Conservation (phyloP, 2,113 vertebrate species). For the Tychaedon coryphoeus region DNA sequence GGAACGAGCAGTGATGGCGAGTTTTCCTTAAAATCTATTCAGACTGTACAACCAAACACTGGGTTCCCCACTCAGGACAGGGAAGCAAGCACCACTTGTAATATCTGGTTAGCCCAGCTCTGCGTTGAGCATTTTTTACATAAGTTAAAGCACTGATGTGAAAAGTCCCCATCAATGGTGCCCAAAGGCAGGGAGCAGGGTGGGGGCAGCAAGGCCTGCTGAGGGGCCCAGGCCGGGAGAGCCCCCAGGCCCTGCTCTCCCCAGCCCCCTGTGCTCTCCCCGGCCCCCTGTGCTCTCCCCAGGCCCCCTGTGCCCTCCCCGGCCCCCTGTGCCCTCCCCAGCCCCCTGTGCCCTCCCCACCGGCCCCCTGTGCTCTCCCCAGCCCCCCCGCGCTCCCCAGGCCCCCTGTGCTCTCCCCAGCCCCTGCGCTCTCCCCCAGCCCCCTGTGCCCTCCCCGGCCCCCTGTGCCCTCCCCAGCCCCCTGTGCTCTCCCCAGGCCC, state of each 20-base stretch:
- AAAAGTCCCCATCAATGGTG: background rate
- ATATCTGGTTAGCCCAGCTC: background rate
- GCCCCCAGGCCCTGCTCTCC: background rate
- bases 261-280: no score
- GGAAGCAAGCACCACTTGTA: background rate
- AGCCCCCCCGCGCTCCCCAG: no score
- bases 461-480: no score
- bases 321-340: no score
- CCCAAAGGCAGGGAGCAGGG: background rate
- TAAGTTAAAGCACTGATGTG: background rate
- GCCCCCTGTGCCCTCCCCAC: no score
- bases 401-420: no score
- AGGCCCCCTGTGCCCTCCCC: no score
- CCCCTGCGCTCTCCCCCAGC: no score
- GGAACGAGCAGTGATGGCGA: background rate
- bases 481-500: no score
- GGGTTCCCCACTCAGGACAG: background rate
- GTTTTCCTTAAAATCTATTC: background rate
- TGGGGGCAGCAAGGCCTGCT: rapidly evolving
- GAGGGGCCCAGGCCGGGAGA: background rate
- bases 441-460: no score
- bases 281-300: no score
- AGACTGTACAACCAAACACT: background rate
- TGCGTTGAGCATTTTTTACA: background rate
- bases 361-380: no score